Evolutionary conservation across 2,113 vertebrate species (phyloP).

Genomic region (Psittacula cyanocephala): DNA sequence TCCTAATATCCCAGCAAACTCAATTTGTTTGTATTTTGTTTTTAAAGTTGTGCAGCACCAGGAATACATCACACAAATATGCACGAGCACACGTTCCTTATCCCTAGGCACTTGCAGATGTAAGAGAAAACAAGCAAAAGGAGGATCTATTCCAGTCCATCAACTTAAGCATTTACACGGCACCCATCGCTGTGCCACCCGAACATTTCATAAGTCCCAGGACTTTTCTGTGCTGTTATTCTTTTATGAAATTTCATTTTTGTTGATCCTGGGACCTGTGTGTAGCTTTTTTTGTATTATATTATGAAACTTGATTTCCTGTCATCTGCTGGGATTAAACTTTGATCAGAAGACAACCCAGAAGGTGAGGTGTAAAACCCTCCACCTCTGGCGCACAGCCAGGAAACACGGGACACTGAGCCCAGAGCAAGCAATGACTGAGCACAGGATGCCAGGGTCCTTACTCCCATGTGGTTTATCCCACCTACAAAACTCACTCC

Average conservation of each 20-base stretch:
- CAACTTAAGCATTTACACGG: background rate
- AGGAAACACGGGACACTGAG: rapidly evolving
- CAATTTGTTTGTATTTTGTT: background rate
- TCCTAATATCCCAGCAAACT: background rate
- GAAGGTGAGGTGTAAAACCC: background rate
- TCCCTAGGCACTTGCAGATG: background rate
- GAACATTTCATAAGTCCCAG: background rate
- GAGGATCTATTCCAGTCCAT: background rate
- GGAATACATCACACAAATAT: background rate
- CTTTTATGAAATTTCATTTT: conserved; percentile 2
- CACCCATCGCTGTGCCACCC: background rate
- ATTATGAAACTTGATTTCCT: conserved; percentile 37
- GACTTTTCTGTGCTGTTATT: background rate
- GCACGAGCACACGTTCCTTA: background rate
- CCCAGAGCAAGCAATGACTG: background rate
- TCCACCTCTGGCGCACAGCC: background rate
- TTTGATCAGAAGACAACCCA: background rate
- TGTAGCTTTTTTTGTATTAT: background rate
- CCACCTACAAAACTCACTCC: background rate
- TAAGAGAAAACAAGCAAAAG: background rate
- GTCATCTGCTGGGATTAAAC: background rate
- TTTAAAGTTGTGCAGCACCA: background rate
- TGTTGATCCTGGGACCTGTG: background rate
- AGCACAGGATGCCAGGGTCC: rapidly evolving
- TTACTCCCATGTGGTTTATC: no score